phyloP scores from a whole-genome alignment of 1,140 invertebrate species.

The Pemphigus obesinymphae region DNA sequence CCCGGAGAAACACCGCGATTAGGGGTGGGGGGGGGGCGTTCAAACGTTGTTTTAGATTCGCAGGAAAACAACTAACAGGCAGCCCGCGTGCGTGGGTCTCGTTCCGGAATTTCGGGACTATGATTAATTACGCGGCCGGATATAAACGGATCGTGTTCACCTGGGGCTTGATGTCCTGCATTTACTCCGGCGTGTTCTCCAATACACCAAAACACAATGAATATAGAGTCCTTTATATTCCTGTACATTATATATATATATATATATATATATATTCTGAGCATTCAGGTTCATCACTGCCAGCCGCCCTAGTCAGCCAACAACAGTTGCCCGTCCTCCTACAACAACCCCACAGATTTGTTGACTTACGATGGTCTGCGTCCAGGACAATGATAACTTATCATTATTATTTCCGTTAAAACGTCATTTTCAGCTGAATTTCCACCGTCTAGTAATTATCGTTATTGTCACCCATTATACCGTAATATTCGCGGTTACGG shows the following conservation, averaged over 20 bases:
- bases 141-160: constrained; percentile 10
- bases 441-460: too few relatives aligned
- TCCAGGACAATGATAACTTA: neutral
- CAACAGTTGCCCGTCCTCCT: neutral
- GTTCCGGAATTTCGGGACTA: constrained; percentile 18
- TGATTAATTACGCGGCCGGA: constrained; percentile 32
- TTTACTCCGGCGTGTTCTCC: neutral
- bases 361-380: neutral
- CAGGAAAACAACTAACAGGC: neutral
- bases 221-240: neutral
- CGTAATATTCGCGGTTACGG: too few relatives aligned
- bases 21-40: neutral
- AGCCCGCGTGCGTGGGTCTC: too few relatives aligned
- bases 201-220: constrained; percentile 2
- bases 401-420: constrained; percentile 9
- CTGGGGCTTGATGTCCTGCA: neutral
- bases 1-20: too few relatives aligned
- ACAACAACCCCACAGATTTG: neutral
- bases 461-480: too few relatives aligned
- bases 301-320: too few relatives aligned
- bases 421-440: neutral
- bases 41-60: neutral
- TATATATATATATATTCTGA: neutral
- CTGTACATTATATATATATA: too few relatives aligned
- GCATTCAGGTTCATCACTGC: neutral